phyloP scores from a whole-genome alignment of 2,888 invertebrate species.

The Drosophila limbata region DNA sequence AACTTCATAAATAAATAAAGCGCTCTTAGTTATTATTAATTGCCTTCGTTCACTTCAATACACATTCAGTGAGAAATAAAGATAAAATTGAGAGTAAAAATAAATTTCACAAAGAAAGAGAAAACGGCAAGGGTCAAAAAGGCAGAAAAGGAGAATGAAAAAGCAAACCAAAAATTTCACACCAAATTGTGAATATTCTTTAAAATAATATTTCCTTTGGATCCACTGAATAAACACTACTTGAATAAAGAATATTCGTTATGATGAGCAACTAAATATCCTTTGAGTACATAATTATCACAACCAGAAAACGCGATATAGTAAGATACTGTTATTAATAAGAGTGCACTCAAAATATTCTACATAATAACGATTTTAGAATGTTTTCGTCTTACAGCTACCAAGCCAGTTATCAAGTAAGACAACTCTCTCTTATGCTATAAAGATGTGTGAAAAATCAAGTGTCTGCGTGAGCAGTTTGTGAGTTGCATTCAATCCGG shows the following conservation, averaged over 20 bases:
- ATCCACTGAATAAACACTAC: no score
- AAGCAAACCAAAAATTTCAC: background rate
- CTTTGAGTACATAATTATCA: no score
- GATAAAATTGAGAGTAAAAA: background rate
- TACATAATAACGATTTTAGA: background rate
- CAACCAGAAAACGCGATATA: background rate
- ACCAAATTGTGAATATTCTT: background rate
- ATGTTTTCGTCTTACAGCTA: background rate
- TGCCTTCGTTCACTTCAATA: background rate
- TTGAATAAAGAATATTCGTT: no score
- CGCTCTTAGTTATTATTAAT: background rate
- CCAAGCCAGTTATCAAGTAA: background rate
- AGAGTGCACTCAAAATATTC: background rate
- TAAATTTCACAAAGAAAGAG: background rate
- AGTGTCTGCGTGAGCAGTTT: background rate
- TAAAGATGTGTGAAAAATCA: background rate
- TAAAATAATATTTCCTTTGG: background rate
- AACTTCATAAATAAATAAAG: no score
- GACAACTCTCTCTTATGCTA: background rate
- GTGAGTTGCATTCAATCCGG: constrained; percentile 38
- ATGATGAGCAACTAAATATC: no score
- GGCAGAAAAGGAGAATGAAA: background rate
- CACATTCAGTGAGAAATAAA: background rate
- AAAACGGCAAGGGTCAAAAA: background rate
- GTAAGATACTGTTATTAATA: background rate